These are phyloP conservation scores for Heliconius ismenius DNA, from an alignment of 2,888 invertebrate species.

Conservation along the genomic window DNA sequence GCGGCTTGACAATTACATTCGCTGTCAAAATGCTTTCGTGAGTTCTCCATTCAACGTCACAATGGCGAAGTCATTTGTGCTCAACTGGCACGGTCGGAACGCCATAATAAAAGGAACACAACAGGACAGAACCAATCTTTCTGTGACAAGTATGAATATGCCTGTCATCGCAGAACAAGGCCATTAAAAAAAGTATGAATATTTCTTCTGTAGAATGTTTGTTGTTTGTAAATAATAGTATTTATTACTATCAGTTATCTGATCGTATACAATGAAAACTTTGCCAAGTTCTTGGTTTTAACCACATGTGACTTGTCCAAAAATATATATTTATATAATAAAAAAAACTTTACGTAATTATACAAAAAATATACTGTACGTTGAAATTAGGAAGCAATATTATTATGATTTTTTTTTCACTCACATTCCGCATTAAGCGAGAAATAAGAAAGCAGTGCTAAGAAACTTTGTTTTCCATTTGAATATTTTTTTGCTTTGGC, in stretches of 20 bases:
- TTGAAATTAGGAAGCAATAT: neutral
- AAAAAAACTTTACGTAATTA: constrained; percentile 2
- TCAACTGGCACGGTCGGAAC: too few species aligned
- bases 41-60: too few species aligned
- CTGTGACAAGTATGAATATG: neutral
- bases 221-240: neutral
- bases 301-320: neutral
- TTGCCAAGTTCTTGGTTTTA: constrained; percentile 7
- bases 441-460: neutral
- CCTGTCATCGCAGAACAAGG: too few species aligned
- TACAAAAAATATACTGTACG: neutral
- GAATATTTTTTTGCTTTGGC: neutral
- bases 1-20: neutral
- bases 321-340: neutral
- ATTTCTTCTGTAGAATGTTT: neutral
- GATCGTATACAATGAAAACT: neutral
- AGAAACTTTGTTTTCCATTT: neutral
- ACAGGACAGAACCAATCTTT: neutral
- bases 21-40: neutral
- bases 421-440: neutral
- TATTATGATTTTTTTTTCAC: neutral
- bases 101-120: too few species aligned
- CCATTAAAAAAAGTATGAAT: too few species aligned
- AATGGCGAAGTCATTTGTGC: too few species aligned
- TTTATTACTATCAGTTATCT: neutral